Conservation (phyloP, 37 sponge, comb jelly and placozoan species). For the Dysidea cf. avara region DNA sequence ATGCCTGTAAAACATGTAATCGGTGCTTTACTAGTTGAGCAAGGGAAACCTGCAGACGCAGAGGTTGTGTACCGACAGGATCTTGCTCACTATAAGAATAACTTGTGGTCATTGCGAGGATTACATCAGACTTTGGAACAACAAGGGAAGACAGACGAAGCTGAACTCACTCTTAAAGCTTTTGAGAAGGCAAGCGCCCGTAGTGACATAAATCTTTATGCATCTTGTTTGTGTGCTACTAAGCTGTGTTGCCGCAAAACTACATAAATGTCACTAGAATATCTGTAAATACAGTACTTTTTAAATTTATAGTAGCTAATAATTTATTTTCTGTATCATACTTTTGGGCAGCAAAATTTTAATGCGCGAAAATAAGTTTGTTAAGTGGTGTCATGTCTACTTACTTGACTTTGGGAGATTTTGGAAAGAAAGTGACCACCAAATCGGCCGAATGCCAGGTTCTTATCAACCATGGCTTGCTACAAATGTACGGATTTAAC, state of each 20-base stretch:
- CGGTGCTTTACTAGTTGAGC: no score
- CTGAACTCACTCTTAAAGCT: background rate
- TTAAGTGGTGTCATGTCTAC: no score
- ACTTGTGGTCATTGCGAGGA: constrained; percentile 56
- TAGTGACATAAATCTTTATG: constrained; percentile 50
- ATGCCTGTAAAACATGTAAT: constrained; percentile 58
- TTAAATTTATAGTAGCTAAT: no score
- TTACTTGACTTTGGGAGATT: no score
- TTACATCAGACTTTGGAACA: constrained; percentile 28
- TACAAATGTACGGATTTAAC: constrained; percentile 50
- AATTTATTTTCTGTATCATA: no score
- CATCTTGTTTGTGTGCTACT: constrained; percentile 58
- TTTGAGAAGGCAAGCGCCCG: constrained; percentile 32
- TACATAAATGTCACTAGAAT: no score
- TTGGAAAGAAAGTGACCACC: constrained; percentile 45
- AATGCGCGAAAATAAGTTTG: no score
- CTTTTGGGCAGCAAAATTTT: no score
- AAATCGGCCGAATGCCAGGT: constrained; percentile 43
- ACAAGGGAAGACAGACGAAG: constrained; percentile 40
- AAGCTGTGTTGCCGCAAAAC: constrained; percentile 27
- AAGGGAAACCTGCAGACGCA: constrained; percentile 45
- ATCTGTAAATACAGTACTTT: no score
- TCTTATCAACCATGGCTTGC: constrained; percentile 39
- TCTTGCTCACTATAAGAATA: constrained; percentile 45
- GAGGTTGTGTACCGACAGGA: constrained; percentile 53